phyloP scores from a whole-genome alignment of 2,113 vertebrate genomes.

The Azemiops feae region DNA sequence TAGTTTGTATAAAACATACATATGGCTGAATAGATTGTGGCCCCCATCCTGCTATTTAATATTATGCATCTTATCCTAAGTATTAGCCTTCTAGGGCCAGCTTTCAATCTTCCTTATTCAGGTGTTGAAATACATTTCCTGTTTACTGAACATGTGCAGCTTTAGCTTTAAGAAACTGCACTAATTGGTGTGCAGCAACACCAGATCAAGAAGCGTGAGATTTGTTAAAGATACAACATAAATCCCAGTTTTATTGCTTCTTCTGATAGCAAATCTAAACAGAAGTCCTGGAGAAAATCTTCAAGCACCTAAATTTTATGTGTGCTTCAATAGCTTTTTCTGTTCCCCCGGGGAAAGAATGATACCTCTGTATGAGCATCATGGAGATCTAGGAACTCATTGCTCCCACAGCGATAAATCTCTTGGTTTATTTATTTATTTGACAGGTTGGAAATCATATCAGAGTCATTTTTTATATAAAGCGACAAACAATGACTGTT shows the following conservation, averaged over 20 bases:
- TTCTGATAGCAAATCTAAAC: slow-evolving; percentile 59
- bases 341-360: slow-evolving; percentile 50
- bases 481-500: slow-evolving; percentile 48
- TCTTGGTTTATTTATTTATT: slow-evolving; percentile 22
- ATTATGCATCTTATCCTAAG: background rate
- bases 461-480: slow-evolving; percentile 48
- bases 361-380: slow-evolving; percentile 47
- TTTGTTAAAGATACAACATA: slow-evolving; percentile 64
- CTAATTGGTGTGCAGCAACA: slow-evolving; percentile 57
- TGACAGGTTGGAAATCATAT: slow-evolving; percentile 47
- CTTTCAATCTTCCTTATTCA: slow-evolving; percentile 26
- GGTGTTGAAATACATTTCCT: slow-evolving; percentile 34
- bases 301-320: slow-evolving; percentile 58
- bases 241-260: slow-evolving; percentile 58
- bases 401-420: slow-evolving; percentile 55
- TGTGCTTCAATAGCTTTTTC: slow-evolving; percentile 57
- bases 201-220: slow-evolving; percentile 53
- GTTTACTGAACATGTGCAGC: slow-evolving; percentile 25
- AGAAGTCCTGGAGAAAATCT: slow-evolving; percentile 61
- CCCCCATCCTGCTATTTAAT: background rate
- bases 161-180: slow-evolving; percentile 42
- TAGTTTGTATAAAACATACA: background rate
- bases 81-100: slow-evolving; percentile 29
- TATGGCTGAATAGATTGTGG: background rate
- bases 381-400: slow-evolving; percentile 50